Conservation (phyloP, 2,888 invertebrate genomes). For the Drosophila trichaetosa region DNA sequence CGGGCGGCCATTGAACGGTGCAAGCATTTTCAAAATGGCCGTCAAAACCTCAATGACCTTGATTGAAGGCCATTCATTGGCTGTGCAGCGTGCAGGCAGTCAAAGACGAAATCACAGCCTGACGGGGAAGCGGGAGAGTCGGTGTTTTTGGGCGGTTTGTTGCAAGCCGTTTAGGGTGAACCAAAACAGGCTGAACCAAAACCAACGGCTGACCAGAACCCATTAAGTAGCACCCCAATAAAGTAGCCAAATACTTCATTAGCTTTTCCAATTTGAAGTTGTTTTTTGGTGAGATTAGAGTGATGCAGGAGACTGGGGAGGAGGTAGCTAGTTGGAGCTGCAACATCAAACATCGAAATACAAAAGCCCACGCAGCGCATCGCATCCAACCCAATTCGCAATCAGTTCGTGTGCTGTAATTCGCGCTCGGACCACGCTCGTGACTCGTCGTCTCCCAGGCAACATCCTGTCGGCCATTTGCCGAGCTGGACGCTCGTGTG, state of each 20-base stretch:
- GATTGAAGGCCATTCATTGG: slow-evolving; percentile 74
- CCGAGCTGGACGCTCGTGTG: slow-evolving; percentile 38
- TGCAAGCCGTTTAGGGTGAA: neutral
- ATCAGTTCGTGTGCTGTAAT: slow-evolving; percentile 16
- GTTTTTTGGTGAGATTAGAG: neutral
- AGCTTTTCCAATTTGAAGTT: neutral
- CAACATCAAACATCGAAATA: slow-evolving; percentile 16
- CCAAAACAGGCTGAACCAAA: slow-evolving; percentile 6
- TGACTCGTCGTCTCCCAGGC: slow-evolving; percentile 11
- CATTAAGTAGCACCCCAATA: neutral
- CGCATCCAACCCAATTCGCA: slow-evolving; percentile 24
- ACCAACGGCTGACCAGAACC: neutral
- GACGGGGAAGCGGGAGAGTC: neutral
- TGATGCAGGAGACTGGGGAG: neutral
- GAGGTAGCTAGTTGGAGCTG: slow-evolving; percentile 4
- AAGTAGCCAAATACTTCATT: neutral
- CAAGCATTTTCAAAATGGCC: slow-evolving; percentile 72
- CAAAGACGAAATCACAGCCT: neutral
- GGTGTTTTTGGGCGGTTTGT: neutral
- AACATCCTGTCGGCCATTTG: slow-evolving; percentile 42
- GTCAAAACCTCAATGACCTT: slow-evolving; percentile 76
- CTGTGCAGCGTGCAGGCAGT: slow-evolving; percentile 22
- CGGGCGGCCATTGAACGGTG: slow-evolving; percentile 70
- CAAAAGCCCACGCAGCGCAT: slow-evolving; percentile 55
- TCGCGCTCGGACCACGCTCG: neutral